Evolutionary conservation across 2,888 invertebrate genomes (phyloP).

Genomic region (Heliconius ismenius): DNA sequence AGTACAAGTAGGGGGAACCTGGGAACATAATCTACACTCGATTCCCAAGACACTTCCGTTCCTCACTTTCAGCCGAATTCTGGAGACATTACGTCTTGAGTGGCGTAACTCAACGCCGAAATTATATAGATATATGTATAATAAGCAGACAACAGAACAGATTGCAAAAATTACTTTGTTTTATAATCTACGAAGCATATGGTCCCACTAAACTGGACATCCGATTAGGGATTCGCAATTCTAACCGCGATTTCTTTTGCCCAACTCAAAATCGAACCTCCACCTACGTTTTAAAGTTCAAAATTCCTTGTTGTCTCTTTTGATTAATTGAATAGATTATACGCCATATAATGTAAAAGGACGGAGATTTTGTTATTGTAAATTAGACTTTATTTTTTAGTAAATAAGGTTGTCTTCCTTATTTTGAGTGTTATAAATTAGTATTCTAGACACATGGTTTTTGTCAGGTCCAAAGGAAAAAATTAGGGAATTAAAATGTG

Average conservation of each 20-base stretch:
- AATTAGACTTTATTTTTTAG: constrained; percentile 1
- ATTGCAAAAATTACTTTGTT: constrained; percentile 7
- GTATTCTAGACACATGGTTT: constrained; percentile 21
- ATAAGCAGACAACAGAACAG: not conserved
- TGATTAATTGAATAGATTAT: constrained; percentile 43
- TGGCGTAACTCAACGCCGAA: not conserved
- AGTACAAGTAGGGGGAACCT: not conserved
- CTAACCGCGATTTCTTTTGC: constrained; percentile 23
- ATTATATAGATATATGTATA: not conserved
- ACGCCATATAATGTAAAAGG: constrained; percentile 36
- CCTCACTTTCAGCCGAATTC: not conserved
- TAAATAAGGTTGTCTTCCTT: constrained; percentile 1
- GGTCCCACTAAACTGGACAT: constrained; percentile 39
- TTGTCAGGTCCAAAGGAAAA: constrained; percentile 20
- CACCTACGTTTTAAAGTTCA: not conserved
- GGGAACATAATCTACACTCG: no score
- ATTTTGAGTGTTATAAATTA: not conserved
- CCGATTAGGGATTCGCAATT: constrained; percentile 41
- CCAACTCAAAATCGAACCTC: constrained; percentile 28
- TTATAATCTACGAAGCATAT: constrained; percentile 30
- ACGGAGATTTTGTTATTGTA: not conserved
- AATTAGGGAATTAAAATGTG: constrained; percentile 21
- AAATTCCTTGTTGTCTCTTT: not conserved
- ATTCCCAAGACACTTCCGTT: not conserved
- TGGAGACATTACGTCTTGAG: not conserved